These are phyloP conservation scores for Drosophila lutescens DNA, from an alignment of 2,888 invertebrate genomes.

Conservation along the genomic window DNA sequence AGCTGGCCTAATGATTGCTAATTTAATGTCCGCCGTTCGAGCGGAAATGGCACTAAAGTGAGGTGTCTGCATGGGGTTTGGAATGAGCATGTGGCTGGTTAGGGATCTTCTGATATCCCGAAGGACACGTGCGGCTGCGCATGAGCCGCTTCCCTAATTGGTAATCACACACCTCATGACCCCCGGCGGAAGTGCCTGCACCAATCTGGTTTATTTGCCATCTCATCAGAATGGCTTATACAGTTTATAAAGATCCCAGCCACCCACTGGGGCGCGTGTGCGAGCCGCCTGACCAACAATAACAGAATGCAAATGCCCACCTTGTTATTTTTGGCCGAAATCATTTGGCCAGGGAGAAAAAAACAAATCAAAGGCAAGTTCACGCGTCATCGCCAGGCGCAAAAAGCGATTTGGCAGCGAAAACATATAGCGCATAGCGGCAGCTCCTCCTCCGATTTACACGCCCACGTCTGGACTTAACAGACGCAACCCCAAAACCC, in stretches of 20 bases:
- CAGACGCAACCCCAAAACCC: conserved; percentile 37
- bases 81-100: conserved; percentile 21
- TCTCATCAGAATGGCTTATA: conserved; percentile 21
- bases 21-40: conserved; percentile 74
- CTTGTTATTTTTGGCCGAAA: conserved; percentile 66
- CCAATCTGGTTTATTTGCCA: conserved; percentile 39
- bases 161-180: conserved; percentile 46
- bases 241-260: conserved; percentile 35
- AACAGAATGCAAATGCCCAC: conserved; percentile 51
- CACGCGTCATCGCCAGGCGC: conserved; percentile 72
- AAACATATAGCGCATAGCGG: conserved; percentile 7
- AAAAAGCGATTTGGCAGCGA: conserved; percentile 31
- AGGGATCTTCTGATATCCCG: conserved; percentile 4
- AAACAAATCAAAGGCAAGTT: conserved; percentile 76
- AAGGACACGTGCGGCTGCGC: conserved; percentile 69
- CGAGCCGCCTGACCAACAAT: conserved; percentile 24
- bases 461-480: conserved; percentile 58
- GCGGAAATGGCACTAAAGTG: conserved; percentile 71
- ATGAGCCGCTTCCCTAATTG: conserved; percentile 52
- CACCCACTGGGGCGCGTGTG: conserved; percentile 45
- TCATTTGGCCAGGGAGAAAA: conserved; percentile 1
- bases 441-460: conserved; percentile 23
- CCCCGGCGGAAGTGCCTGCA: conserved; percentile 51
- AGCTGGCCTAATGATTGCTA: conserved; percentile 79
- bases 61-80: not conserved